phyloP scores from a whole-genome alignment of 92 coral and sea anemone species.

The Palythoa grandis region DNA sequence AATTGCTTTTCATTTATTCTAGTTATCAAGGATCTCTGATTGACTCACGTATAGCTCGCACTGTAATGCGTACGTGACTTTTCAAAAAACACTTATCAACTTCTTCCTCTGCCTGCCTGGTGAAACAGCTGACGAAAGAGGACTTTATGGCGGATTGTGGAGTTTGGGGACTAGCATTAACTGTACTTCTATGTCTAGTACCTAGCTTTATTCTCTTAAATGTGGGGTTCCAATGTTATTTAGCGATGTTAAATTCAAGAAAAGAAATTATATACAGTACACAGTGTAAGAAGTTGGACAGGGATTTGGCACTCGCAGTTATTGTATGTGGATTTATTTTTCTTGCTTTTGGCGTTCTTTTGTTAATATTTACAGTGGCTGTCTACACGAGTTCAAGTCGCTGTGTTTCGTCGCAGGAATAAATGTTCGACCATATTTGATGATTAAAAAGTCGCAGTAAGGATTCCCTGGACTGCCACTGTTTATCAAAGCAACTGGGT shows the following conservation, averaged over 20 bases:
- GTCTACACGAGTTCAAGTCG: slow-evolving; percentile 5
- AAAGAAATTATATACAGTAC: neutral
- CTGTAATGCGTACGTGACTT: neutral
- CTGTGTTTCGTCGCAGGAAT: neutral
- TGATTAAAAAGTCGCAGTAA: neutral
- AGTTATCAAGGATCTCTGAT: neutral
- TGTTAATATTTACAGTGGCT: slow-evolving; percentile 10
- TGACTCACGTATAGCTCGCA: neutral
- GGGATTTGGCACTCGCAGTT: slow-evolving; percentile 15
- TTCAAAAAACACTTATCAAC: neutral
- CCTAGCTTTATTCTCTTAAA: slow-evolving; percentile 39
- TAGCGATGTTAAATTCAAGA: slow-evolving; percentile 29
- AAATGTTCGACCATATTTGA: slow-evolving; percentile 2
- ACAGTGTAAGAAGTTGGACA: slow-evolving; percentile 22
- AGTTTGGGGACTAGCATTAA: slow-evolving; percentile 22
- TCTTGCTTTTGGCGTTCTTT: slow-evolving; percentile 10
- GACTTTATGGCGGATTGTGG: slow-evolving; percentile 16
- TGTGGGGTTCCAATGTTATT: slow-evolving; percentile 35
- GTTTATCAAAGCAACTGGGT: too few species aligned
- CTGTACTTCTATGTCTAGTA: neutral
- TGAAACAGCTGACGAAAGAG: neutral
- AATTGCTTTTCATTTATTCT: neutral
- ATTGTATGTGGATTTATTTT: slow-evolving; percentile 33
- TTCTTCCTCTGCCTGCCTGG: neutral
- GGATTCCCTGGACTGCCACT: too few species aligned